Evolutionary conservation across 2,888 invertebrate species (phyloP), one percentile per base, ranked within the genome.

Genomic region (Pachliopta kotzebuea): DNA sequence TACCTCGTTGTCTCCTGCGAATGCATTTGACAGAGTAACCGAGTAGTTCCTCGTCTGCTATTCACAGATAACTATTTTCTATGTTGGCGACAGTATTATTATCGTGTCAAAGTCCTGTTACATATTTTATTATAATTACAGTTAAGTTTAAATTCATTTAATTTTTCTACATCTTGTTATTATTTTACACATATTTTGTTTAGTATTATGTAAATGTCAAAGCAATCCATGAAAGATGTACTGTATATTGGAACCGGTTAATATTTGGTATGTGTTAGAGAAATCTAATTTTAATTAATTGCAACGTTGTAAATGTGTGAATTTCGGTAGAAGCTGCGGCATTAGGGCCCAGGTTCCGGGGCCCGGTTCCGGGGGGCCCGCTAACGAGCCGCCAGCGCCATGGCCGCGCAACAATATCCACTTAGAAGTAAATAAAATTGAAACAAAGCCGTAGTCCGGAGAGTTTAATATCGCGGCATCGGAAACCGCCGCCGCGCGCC

Each of bases 401-500:
- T 21, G 55, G 42, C 52, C 37, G 26, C 52, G 56, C 60, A 74
- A 72, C 71, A 70, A 71, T 71, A 71, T 69, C 71, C 71, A 72
- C 71, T 71, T 72, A 70, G 69, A 67, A 71, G 71, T 72, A 70
- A 74, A 73, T 74, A 69, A 71, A 73, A 74, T 74, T 77, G 72
- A 73, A 77, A 77, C 77, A 76, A 75, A 74, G 74, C 75, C 75
- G 79, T 73, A 75, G 74, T 74, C 70, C 69, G 74, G 73, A 73
- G 71, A 73, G 75, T 74, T 65, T 79, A 80, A 79, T 74, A 77
- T 76, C 76, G 71, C 73, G 72, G 71, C 76, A 75, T 74, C 74
- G 74, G 76, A 74, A 75, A 72, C 73, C 73, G 71, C 69, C 70
- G 70, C 69, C 71, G 70, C 72, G 70, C 59, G 53, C 55, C 71